Percentiles rank a stretch among this genome's conserved stretches.
Evolutionary conservation across 2,113 vertebrate species (phyloP).

Genomic region (Okapia johnstoni): DNA sequence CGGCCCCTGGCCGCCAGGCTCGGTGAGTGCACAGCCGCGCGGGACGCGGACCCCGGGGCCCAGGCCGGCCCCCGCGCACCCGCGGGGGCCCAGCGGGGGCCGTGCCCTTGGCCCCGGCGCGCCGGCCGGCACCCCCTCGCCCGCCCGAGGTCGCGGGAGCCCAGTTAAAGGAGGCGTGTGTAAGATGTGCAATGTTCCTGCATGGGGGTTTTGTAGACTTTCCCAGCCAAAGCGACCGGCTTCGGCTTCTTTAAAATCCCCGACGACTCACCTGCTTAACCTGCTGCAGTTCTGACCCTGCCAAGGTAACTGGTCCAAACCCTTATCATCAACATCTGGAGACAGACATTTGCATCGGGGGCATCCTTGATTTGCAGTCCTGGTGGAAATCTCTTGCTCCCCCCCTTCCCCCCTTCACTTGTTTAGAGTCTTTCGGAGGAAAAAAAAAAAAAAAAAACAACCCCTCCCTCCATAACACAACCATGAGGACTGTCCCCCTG

Average conservation of each 20-base stretch:
- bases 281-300: slow-evolving; percentile 78
- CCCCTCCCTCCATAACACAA: slow-evolving; percentile 49
- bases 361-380: slow-evolving; percentile 57
- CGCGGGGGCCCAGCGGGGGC: slow-evolving; percentile 35
- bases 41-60: slow-evolving; percentile 50
- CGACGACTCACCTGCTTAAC: slow-evolving; percentile 81
- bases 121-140: slow-evolving; percentile 70
- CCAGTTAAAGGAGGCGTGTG: slow-evolving; percentile 82
- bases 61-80: slow-evolving; percentile 50
- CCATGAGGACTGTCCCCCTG: slow-evolving; percentile 25
- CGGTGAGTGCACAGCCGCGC: slow-evolving; percentile 60
- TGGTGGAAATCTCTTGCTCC: slow-evolving; percentile 47
- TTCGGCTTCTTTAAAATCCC: slow-evolving; percentile 79
- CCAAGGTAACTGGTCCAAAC: slow-evolving; percentile 79
- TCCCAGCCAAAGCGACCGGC: slow-evolving; percentile 79
- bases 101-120: neutral
- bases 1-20: slow-evolving; percentile 54
- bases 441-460: neutral
- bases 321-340: slow-evolving; percentile 57
- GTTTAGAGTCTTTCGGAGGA: slow-evolving; percentile 60
- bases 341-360: slow-evolving; percentile 72
- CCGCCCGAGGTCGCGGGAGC: slow-evolving; percentile 78
- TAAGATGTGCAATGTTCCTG: slow-evolving; percentile 79
- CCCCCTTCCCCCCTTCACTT: slow-evolving; percentile 66
- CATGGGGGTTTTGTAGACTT: slow-evolving; percentile 80